Conservation (phyloP, 2,888 invertebrate genomes). For the Dryadula phaetusa region DNA sequence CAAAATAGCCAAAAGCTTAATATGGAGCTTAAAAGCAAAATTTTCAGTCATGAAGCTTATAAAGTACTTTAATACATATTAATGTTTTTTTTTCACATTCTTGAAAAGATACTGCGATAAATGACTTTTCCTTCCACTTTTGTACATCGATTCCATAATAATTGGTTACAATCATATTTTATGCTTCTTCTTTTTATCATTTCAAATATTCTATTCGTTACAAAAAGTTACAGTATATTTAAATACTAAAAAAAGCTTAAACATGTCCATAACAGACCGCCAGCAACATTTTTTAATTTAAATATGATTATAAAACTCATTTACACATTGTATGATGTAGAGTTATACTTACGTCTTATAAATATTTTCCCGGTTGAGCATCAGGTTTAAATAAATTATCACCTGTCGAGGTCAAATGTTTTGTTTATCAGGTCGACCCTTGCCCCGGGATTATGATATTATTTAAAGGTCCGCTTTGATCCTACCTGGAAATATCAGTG, state of each 20-base stretch:
- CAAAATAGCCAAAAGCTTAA: too few relatives aligned
- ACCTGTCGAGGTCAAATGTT: slow-evolving; percentile 43
- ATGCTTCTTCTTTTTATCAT: too few relatives aligned
- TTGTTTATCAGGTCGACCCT: slow-evolving; percentile 42
- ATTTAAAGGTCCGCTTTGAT: slow-evolving; percentile 28
- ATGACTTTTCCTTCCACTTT: not conserved
- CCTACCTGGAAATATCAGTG: slow-evolving; percentile 5
- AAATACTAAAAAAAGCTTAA: too few relatives aligned
- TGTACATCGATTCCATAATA: too few relatives aligned
- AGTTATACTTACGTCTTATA: not conserved
- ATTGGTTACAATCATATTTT: too few relatives aligned
- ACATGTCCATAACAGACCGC: too few relatives aligned
- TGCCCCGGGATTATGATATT: slow-evolving; percentile 33
- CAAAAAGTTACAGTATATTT: too few relatives aligned
- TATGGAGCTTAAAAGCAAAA: not conserved
- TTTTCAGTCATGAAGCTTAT: not conserved
- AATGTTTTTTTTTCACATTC: not conserved
- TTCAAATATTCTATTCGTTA: too few relatives aligned
- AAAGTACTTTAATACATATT: not conserved
- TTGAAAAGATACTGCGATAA: slow-evolving; percentile 11
- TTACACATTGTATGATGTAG: not conserved
- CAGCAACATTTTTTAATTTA: not conserved
- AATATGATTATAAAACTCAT: not conserved
- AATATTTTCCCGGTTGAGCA: slow-evolving; percentile 29
- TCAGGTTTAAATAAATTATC: slow-evolving; percentile 43